Evolutionary conservation across 2,113 vertebrate genomes (phyloP), one percentile per base, ranked within the genome.

Genomic region (Electrona antarctica): DNA sequence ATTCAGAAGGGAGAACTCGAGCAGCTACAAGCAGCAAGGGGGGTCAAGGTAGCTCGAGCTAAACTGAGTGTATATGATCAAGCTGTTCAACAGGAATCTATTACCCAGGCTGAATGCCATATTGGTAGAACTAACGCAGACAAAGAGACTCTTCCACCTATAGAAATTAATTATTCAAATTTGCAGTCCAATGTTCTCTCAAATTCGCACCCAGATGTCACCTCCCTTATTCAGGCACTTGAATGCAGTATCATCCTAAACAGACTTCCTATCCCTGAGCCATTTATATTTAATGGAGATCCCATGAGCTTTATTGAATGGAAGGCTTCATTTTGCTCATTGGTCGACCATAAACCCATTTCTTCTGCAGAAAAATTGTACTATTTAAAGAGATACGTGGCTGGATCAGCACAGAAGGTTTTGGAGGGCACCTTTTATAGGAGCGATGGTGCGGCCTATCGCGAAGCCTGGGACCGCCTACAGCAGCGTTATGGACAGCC

Each of bases 301-400:
- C 60, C 74, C 14, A 58, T 76, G 12, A 14, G 58, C 3, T 76
- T 64, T 29, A 70, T 64, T 45, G 74, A 70, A 60, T 76, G 67
- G 67, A 64, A 46, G n/a, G 45, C 60, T 14, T 74, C 72, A n/a
- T 74, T 74, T 48, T 28, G 11, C 3, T 61, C 64, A 61, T 48
- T 70, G 13, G 33, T 66, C 7, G 68, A 54, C 41, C 7, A 57
- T 9, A 71, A 57, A 51, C 14, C 29, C 9, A 61, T 65, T 12
- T 50, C 55, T 48, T 21, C 60, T 12, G 61, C 64, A 7, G 56
- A 67, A 5, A 77, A 77, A 11, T 55, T 59, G 7, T 28, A 77
- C 14, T 65, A 58, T 6, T n/a, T 76, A 1, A 67, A 68, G 14
- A 67, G 29, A 13, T 78, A 68, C 46, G 59, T 73, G 3, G 21